phyloP scores from a whole-genome alignment of 2,113 vertebrate genomes.

The Balaenoptera acutorostrata region DNA sequence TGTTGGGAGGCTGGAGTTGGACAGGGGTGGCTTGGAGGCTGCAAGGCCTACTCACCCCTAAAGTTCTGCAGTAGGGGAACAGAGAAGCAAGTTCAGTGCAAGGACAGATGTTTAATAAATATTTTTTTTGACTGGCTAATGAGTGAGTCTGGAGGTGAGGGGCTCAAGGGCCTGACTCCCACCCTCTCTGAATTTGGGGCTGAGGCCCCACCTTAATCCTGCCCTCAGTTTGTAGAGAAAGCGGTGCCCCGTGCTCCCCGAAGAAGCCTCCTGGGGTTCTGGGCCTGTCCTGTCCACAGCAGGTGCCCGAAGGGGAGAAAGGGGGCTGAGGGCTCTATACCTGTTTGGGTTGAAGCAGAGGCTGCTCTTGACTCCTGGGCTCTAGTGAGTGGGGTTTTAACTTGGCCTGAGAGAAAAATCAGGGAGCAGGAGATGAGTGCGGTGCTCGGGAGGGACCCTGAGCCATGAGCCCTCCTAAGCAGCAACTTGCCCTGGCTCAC shows the following conservation, averaged over 20 bases:
- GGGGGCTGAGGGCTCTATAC: constrained; percentile 72
- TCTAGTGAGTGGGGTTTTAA: constrained; percentile 92
- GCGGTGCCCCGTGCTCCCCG: background rate
- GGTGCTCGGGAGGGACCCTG: background rate
- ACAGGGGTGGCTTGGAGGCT: background rate
- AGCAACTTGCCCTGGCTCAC: background rate
- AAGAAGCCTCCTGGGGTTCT: background rate
- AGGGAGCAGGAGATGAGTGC: constrained; percentile 43
- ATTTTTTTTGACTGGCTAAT: background rate
- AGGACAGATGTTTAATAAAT: background rate
- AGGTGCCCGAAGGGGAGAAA: constrained; percentile 4
- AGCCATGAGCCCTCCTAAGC: background rate
- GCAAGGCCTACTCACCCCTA: background rate
- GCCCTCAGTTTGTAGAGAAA: background rate
- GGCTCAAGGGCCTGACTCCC: background rate
- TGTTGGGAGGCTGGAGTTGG: background rate
- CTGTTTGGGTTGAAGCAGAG: constrained; percentile 93
- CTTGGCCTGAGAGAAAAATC: constrained; percentile 85
- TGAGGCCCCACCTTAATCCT: background rate
- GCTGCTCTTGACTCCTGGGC: constrained; percentile 89
- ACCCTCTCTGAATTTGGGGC: background rate
- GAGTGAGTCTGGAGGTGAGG: background rate
- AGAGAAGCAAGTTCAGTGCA: background rate
- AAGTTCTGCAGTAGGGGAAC: background rate
- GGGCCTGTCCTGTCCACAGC: background rate